Evolutionary conservation across 1,140 invertebrate genomes (phyloP).

Genomic region (Maniola jurtina): DNA sequence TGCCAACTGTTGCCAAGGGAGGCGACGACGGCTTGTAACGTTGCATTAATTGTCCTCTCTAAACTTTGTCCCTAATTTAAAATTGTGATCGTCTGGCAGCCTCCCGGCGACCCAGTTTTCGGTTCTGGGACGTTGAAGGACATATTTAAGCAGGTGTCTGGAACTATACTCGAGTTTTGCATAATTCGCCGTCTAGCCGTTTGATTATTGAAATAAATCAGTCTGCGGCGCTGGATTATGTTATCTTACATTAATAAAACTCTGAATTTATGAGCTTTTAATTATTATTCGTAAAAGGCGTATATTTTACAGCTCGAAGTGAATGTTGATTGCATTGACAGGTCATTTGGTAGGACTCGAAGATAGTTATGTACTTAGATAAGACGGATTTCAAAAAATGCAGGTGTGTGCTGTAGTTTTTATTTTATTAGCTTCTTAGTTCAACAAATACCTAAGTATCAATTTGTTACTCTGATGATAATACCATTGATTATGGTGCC

Average conservation of each 20-base stretch:
- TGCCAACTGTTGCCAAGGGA: slow-evolving; percentile 35
- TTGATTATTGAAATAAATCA: slow-evolving; percentile 38
- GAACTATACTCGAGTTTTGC: slow-evolving; percentile 48
- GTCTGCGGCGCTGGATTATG: slow-evolving; percentile 23
- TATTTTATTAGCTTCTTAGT: too few species aligned
- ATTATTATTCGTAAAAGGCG: not conserved
- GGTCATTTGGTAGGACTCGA: not conserved
- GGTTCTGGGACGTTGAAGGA: slow-evolving; percentile 65
- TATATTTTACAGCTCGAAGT: not conserved
- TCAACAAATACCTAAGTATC: too few species aligned
- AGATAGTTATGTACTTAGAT: too few species aligned
- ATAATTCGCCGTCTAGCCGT: slow-evolving; percentile 67
- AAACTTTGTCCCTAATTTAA: slow-evolving; percentile 65
- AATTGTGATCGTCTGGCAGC: slow-evolving; percentile 74
- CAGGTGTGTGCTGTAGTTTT: too few species aligned
- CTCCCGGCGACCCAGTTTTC: slow-evolving; percentile 66
- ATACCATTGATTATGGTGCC: too few species aligned
- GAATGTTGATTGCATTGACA: slow-evolving; percentile 5
- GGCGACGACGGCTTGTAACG: slow-evolving; percentile 31
- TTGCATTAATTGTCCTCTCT: slow-evolving; percentile 50
- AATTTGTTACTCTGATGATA: too few species aligned
- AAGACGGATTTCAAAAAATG: too few species aligned
- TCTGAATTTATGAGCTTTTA: slow-evolving; percentile 5
- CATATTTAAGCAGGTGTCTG: slow-evolving; percentile 67
- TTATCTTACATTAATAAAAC: slow-evolving; percentile 20